These are phyloP conservation scores for Ophion costatus DNA, from an alignment of 2,888 invertebrate species.

Conservation along the genomic window DNA sequence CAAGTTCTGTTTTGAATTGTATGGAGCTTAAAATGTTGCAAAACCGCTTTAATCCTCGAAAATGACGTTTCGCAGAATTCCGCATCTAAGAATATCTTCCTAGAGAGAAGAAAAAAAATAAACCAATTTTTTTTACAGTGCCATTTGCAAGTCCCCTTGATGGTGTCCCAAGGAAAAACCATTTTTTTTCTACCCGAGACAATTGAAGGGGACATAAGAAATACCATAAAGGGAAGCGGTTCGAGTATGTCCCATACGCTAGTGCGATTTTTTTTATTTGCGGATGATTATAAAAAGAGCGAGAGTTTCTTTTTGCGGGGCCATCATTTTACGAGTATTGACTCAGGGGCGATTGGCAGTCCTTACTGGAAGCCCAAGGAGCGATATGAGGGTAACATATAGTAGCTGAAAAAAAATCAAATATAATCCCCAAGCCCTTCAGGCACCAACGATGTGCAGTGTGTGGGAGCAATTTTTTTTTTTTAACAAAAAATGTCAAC, in stretches of 20 bases:
- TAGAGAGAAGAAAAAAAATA: too few species aligned
- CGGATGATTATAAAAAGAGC: conserved; percentile 43
- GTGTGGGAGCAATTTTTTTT: conserved; percentile 16
- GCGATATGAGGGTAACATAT: not conserved
- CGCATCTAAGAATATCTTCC: too few species aligned
- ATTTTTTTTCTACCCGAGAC: too few species aligned
- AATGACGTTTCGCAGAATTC: too few species aligned
- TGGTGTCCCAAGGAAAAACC: too few species aligned
- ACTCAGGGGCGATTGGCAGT: conserved; percentile 16
- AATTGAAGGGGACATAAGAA: too few species aligned
- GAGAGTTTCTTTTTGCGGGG: conserved; percentile 18
- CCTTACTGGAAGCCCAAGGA: conserved; percentile 17
- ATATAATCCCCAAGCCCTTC: not conserved
- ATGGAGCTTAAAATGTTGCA: too few species aligned
- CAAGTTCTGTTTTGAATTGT: too few species aligned
- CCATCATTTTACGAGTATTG: conserved; percentile 46
- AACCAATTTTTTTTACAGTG: too few species aligned
- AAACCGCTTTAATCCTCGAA: too few species aligned
- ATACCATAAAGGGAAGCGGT: too few species aligned
- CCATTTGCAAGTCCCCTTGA: too few species aligned
- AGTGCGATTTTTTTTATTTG: conserved; percentile 31
- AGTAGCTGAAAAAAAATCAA: conserved; percentile 30
- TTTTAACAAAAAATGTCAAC: conserved; percentile 11
- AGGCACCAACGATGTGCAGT: conserved; percentile 9
- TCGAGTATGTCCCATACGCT: not conserved